These are phyloP conservation scores for Belgica antarctica DNA, from an alignment of 2,888 invertebrate species.

Conservation along the genomic window DNA sequence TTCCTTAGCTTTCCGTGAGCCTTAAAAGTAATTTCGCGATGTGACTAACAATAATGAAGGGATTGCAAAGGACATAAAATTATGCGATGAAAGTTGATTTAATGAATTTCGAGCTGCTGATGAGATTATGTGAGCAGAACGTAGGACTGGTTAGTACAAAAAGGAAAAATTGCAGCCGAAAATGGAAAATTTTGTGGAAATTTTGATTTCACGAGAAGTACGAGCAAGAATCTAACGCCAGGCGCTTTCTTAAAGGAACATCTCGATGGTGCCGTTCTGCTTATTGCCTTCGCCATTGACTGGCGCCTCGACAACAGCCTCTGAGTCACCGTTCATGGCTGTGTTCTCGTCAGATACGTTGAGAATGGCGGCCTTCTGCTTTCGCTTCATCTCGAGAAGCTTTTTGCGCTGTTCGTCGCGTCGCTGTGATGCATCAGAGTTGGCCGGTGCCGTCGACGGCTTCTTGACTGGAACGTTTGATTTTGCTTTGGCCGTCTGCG, in stretches of 20 bases:
- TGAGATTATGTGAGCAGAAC: background rate
- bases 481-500: constrained; percentile 41
- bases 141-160: background rate
- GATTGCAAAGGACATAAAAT: background rate
- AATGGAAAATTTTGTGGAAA: background rate
- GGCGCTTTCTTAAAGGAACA: constrained; percentile 1
- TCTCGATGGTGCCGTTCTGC: background rate
- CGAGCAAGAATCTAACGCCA: background rate
- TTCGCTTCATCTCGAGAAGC: constrained; percentile 65
- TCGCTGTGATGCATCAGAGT: constrained; percentile 56
- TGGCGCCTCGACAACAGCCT: background rate
- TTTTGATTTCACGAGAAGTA: background rate
- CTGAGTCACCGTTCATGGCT: no score
- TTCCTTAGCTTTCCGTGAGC: background rate
- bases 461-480: constrained; percentile 46
- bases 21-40: background rate
- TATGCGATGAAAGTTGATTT: no score
- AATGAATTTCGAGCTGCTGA: background rate
- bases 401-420: constrained; percentile 74
- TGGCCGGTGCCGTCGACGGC: constrained; percentile 47
- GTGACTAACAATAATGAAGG: background rate
- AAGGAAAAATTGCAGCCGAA: background rate
- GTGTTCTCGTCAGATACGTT: background rate
- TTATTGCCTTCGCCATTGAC: background rate
- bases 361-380: constrained; percentile 50